Conservation (phyloP, 2,797 vertebrate species). For the Brotula barbata region DNA sequence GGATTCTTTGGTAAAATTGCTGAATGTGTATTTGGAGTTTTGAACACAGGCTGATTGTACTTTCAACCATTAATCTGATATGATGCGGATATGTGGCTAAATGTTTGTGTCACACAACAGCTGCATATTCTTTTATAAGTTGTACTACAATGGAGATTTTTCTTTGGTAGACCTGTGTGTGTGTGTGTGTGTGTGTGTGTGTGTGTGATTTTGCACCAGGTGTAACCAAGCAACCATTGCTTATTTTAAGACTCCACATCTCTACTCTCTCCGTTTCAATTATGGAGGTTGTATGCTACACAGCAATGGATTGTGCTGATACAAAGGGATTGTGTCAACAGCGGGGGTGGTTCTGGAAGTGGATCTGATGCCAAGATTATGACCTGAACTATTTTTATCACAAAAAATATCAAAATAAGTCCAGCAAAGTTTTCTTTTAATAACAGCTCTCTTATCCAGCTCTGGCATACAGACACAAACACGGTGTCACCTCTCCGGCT, state of each 20-base stretch:
- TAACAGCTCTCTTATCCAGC: slow-evolving; percentile 19
- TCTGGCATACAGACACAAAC: not conserved
- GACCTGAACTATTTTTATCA: slow-evolving; percentile 12
- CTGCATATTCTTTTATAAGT: slow-evolving; percentile 7
- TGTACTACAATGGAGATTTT: not conserved
- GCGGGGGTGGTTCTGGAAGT: not conserved
- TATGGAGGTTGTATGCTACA: slow-evolving; percentile 29
- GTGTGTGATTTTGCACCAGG: slow-evolving; percentile 48
- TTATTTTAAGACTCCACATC: slow-evolving; percentile 58
- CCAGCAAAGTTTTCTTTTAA: slow-evolving; percentile 9
- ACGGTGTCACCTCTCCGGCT: too few species aligned
- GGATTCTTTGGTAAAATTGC: too few species aligned
- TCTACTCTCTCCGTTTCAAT: slow-evolving; percentile 42
- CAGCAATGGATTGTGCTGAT: not conserved
- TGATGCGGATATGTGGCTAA: not conserved
- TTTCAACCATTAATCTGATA: slow-evolving; percentile 10
- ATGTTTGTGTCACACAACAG: not conserved
- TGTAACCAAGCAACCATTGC: slow-evolving; percentile 71
- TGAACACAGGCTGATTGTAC: slow-evolving; percentile 5
- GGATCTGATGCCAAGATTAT: slow-evolving; percentile 16
- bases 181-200: slow-evolving; percentile 43
- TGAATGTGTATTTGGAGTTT: not conserved
- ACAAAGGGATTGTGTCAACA: not conserved
- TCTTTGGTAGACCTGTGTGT: slow-evolving; percentile 34
- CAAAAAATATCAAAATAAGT: slow-evolving; percentile 25